These are phyloP conservation scores for Phenganax marumi DNA, from an alignment of 92 coral and sea anemone genomes.

Conservation along the genomic window DNA sequence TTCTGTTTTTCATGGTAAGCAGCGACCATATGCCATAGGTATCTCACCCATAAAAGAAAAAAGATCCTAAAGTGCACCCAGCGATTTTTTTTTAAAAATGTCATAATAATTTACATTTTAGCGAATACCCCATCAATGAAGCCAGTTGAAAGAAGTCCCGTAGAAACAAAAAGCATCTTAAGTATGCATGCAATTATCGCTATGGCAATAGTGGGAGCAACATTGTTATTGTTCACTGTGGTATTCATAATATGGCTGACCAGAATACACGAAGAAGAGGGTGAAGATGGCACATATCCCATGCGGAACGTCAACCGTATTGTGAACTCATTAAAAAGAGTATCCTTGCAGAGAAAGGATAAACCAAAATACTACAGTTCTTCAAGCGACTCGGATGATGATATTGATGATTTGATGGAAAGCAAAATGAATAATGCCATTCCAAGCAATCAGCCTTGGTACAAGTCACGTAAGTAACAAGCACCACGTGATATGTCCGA, in stretches of 20 bases:
- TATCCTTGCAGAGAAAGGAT: slow-evolving; percentile 64
- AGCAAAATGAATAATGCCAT: slow-evolving; percentile 28
- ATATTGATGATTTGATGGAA: slow-evolving; percentile 42
- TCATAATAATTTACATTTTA: background rate
- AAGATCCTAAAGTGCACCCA: too few species aligned
- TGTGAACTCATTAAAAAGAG: slow-evolving; percentile 80
- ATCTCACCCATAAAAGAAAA: too few species aligned
- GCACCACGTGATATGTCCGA: background rate
- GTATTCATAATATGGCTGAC: slow-evolving; percentile 62
- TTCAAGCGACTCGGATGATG: slow-evolving; percentile 56
- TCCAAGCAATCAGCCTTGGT: slow-evolving; percentile 32
- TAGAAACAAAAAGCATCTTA: slow-evolving; percentile 40
- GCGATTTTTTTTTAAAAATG: background rate
- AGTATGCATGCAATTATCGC: slow-evolving; percentile 48
- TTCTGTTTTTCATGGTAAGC: too few species aligned
- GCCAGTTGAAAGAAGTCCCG: slow-evolving; percentile 1
- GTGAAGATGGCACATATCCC: slow-evolving; percentile 40
- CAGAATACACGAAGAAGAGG: slow-evolving; percentile 55
- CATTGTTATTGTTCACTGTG: slow-evolving; percentile 55
- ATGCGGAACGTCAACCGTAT: slow-evolving; percentile 66
- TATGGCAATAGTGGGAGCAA: slow-evolving; percentile 59
- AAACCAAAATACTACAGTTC: slow-evolving; percentile 48
- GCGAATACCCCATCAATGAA: slow-evolving; percentile 10
- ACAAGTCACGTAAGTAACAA: slow-evolving; percentile 33
- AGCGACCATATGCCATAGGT: too few species aligned